Evolutionary conservation across 2,797 vertebrate species (phyloP).

Genomic region (Fistularia tabacaria): DNA sequence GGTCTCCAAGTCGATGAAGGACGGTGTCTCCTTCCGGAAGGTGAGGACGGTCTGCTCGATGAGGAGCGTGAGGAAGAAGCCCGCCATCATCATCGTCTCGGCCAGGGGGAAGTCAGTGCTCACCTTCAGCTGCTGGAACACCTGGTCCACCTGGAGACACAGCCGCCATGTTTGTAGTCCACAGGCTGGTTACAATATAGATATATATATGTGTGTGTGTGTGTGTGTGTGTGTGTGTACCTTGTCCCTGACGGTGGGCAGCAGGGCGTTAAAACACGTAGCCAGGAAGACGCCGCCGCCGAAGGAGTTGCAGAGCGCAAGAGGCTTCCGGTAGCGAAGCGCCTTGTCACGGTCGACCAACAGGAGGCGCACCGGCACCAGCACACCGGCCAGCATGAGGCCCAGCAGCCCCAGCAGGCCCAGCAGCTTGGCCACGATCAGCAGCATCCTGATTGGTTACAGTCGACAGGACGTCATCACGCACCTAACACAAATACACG

Average conservation of each 20-base stretch:
- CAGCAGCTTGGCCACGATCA: conserved; percentile 82
- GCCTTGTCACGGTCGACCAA: conserved; percentile 78
- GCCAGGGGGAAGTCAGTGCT: conserved; percentile 84
- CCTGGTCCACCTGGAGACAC: conserved; percentile 72
- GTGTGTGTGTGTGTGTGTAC: conserved; percentile 15
- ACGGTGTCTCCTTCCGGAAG: conserved; percentile 84
- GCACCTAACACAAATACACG: not conserved
- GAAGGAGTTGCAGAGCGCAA: conserved; percentile 85
- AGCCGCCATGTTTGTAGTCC: not conserved
- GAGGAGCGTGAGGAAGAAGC: conserved; percentile 89
- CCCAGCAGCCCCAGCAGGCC: conserved; percentile 81
- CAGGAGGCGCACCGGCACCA: conserved; percentile 84
- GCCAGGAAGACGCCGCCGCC: conserved; percentile 93
- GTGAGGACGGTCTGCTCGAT: conserved; percentile 87
- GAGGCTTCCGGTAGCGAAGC: conserved; percentile 68
- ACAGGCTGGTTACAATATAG: not conserved
- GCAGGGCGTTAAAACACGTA: conserved; percentile 86
- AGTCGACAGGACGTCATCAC: conserved; percentile 14
- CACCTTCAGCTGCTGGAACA: conserved; percentile 75
- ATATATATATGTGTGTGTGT: too few relatives aligned
- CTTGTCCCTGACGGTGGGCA: conserved; percentile 61
- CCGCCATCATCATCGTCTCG: conserved; percentile 88
- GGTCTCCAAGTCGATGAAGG: conserved; percentile 92
- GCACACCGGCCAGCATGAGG: conserved; percentile 83
- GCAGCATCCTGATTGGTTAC: conserved; percentile 65